Evolutionary conservation across 2,888 invertebrate genomes (phyloP).

Genomic region (Drosophila koepferae): DNA sequence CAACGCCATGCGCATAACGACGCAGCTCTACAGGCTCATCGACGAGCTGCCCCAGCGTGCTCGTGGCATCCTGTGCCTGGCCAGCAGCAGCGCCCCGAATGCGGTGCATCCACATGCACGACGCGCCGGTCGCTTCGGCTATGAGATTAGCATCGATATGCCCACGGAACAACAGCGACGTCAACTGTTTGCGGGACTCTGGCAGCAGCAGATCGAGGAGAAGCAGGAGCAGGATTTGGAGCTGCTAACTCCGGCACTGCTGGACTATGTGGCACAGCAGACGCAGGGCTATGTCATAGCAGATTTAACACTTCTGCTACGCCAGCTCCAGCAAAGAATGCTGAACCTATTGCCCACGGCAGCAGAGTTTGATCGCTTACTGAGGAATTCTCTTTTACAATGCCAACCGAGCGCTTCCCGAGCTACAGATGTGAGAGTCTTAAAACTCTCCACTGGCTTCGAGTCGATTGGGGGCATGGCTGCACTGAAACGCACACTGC

Average conservation of each 20-base stretch:
- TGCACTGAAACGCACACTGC: slow-evolving; percentile 86
- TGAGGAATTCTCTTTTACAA: slow-evolving; percentile 40
- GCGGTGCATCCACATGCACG: slow-evolving; percentile 85
- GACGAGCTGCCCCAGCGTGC: slow-evolving; percentile 84
- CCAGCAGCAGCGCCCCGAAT: slow-evolving; percentile 86
- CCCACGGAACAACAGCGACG: slow-evolving; percentile 85
- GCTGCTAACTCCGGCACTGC: slow-evolving; percentile 60
- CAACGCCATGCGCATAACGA: slow-evolving; percentile 84
- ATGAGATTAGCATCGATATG: slow-evolving; percentile 86
- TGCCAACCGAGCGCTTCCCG: slow-evolving; percentile 84
- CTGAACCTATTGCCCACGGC: slow-evolving; percentile 21
- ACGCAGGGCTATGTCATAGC: slow-evolving; percentile 87
- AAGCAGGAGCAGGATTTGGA: slow-evolving; percentile 17
- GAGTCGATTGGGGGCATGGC: slow-evolving; percentile 87
- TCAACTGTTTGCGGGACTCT: slow-evolving; percentile 83
- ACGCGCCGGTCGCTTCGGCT: slow-evolving; percentile 86
- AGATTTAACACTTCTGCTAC: slow-evolving; percentile 86
- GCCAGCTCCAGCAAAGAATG: slow-evolving; percentile 78
- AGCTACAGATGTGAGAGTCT: slow-evolving; percentile 85
- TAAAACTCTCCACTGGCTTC: slow-evolving; percentile 84
- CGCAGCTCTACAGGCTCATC: slow-evolving; percentile 85
- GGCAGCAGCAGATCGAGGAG: slow-evolving; percentile 33
- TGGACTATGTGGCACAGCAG: slow-evolving; percentile 82
- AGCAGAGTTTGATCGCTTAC: slow-evolving; percentile 21
- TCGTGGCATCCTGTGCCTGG: slow-evolving; percentile 86